These are phyloP conservation scores for Pegoplata infirma DNA, from an alignment of 2,888 invertebrate genomes.

Conservation along the genomic window DNA sequence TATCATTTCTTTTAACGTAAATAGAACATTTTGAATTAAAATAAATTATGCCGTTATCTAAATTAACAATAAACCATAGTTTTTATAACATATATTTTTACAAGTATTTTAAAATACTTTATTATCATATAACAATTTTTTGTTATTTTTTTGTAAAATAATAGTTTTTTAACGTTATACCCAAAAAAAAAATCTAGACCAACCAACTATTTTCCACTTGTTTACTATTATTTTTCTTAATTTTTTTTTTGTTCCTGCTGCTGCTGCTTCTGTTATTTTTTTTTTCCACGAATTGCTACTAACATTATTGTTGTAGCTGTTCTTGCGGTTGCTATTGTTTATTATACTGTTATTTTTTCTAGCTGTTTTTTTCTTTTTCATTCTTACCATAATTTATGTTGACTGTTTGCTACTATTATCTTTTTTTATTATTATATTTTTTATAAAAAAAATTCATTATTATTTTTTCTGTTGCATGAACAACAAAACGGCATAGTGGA, in stretches of 20 bases:
- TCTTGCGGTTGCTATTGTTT: slow-evolving; percentile 56
- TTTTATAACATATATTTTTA: slow-evolving; percentile 24
- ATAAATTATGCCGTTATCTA: slow-evolving; percentile 24
- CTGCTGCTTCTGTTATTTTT: slow-evolving; percentile 19
- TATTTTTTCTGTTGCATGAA: slow-evolving; percentile 37
- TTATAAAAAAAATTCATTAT: slow-evolving; percentile 32
- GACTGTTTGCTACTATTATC: slow-evolving; percentile 61
- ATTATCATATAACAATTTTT: not conserved
- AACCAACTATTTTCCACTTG: slow-evolving; percentile 49
- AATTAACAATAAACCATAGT: slow-evolving; percentile 37
- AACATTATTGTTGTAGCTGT: slow-evolving; percentile 52
- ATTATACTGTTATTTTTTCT: slow-evolving; percentile 45
- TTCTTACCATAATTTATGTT: slow-evolving; percentile 63
- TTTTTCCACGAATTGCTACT: slow-evolving; percentile 48
- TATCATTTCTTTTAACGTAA: no score
- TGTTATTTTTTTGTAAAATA: slow-evolving; percentile 10
- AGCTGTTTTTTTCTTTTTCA: no score
- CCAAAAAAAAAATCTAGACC: slow-evolving; percentile 54
- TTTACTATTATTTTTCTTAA: slow-evolving; percentile 38
- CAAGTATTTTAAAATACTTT: not conserved
- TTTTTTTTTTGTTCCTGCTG: slow-evolving; percentile 18
- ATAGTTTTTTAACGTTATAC: no score
- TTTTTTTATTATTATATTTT: slow-evolving; percentile 7
- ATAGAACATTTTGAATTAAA: slow-evolving; percentile 25
- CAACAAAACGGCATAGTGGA: slow-evolving; percentile 15